Conservation (phyloP, 2,888 invertebrate species). For the Andrena hattorfiana region DNA sequence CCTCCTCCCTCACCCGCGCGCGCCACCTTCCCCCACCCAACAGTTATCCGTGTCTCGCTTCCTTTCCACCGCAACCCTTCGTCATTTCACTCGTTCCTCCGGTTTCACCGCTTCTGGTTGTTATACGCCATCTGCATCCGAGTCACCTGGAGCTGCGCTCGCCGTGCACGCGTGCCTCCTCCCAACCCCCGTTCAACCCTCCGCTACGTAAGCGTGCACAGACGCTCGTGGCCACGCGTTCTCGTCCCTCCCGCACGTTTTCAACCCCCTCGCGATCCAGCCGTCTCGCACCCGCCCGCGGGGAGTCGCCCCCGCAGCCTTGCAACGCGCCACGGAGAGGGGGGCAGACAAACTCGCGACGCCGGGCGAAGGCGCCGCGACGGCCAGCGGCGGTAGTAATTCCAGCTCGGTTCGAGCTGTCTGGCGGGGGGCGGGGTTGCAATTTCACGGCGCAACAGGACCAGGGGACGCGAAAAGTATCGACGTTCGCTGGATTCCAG, state of each 20-base stretch:
- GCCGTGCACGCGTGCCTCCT: slow-evolving; percentile 7
- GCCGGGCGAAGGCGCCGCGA: slow-evolving; percentile 44
- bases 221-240: background rate
- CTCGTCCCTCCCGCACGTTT: background rate
- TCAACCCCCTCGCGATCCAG: slow-evolving; percentile 1
- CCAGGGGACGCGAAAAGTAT: background rate
- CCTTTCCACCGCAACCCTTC: slow-evolving; percentile 12
- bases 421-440: background rate
- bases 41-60: slow-evolving; percentile 10
- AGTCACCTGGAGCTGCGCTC: slow-evolving; percentile 43
- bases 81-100: slow-evolving; percentile 42
- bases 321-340: background rate
- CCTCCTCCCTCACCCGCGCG: background rate
- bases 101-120: slow-evolving; percentile 52
- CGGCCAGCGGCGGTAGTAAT: slow-evolving; percentile 70
- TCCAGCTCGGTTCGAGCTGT: slow-evolving; percentile 56
- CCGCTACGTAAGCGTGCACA: background rate
- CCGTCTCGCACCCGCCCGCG: background rate
- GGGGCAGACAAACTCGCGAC: slow-evolving; percentile 16
- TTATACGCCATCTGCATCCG: slow-evolving; percentile 66
- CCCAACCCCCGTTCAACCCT: background rate
- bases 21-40: background rate
- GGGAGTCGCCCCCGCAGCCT: background rate
- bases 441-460: slow-evolving; percentile 1
- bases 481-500: background rate